phyloP scores from a whole-genome alignment of 92 coral and sea anemone species.

The Micromussa lordhowensis region DNA sequence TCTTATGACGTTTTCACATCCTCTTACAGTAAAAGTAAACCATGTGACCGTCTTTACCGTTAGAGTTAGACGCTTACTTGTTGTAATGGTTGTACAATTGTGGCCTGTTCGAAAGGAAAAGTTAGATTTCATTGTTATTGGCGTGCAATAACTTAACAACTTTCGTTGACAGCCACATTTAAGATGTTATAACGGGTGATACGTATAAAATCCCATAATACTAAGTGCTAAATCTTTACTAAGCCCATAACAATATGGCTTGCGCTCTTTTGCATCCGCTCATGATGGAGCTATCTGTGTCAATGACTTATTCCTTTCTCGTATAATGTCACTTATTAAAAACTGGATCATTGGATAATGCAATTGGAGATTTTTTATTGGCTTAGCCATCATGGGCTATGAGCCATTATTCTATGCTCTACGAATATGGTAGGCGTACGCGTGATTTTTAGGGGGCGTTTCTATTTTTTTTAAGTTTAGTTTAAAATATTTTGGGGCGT shows the following conservation, averaged over 20 bases:
- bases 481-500: too few species aligned
- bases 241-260: slow-evolving; percentile 3
- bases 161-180: neutral
- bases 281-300: neutral
- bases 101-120: neutral
- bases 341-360: too few species aligned
- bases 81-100: neutral
- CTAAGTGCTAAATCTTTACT: neutral
- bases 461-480: too few species aligned
- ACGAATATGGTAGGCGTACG: too few species aligned
- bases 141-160: neutral
- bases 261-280: neutral
- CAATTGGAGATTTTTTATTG: too few species aligned
- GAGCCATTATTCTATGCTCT: too few species aligned
- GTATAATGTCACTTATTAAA: neutral
- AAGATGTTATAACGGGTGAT: neutral
- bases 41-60: neutral
- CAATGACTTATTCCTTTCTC: neutral
- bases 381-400: too few species aligned
- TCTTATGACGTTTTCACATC: neutral
- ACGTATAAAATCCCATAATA: neutral
- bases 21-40: neutral
- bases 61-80: neutral
- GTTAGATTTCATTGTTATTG: neutral
- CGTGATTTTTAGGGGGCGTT: too few species aligned